Evolutionary conservation across 2,888 invertebrate species (phyloP).

Genomic region (Sipha maydis): DNA sequence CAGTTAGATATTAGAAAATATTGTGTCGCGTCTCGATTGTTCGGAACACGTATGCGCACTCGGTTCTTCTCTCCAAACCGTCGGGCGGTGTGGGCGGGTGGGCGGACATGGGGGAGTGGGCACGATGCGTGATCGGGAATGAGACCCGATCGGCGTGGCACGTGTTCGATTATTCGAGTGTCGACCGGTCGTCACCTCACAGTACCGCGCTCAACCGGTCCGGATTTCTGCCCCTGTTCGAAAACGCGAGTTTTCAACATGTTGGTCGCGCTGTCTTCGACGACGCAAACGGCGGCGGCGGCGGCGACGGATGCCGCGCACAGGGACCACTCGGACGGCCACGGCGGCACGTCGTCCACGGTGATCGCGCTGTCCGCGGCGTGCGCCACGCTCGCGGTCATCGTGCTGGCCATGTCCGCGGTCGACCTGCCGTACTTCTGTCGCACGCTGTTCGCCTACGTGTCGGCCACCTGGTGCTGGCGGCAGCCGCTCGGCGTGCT

Average conservation of each 20-base stretch:
- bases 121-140: too few relatives aligned
- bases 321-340: neutral
- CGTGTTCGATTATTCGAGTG: neutral
- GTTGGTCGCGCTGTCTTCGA: slow-evolving; percentile 68
- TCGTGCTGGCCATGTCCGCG: slow-evolving; percentile 67
- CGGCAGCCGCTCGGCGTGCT: slow-evolving; percentile 74
- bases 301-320: neutral
- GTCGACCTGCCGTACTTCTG: slow-evolving; percentile 81
- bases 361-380: slow-evolving; percentile 1
- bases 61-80: too few relatives aligned
- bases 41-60: too few relatives aligned
- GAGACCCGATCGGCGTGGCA: too few relatives aligned
- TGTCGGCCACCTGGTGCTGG: slow-evolving; percentile 74
- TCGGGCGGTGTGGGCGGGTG: too few relatives aligned
- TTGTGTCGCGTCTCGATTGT: too few relatives aligned
- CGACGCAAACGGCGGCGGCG: slow-evolving; percentile 70
- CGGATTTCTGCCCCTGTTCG: too few relatives aligned
- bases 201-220: neutral
- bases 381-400: slow-evolving; percentile 13
- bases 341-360: neutral
- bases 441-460: slow-evolving; percentile 75
- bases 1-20: too few relatives aligned
- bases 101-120: too few relatives aligned
- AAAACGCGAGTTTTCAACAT: neutral
- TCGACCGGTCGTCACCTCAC: neutral